Base-by-base conservation (phyloP, 2,888 invertebrate species). In the Leptopilina drosophilae region DNA sequence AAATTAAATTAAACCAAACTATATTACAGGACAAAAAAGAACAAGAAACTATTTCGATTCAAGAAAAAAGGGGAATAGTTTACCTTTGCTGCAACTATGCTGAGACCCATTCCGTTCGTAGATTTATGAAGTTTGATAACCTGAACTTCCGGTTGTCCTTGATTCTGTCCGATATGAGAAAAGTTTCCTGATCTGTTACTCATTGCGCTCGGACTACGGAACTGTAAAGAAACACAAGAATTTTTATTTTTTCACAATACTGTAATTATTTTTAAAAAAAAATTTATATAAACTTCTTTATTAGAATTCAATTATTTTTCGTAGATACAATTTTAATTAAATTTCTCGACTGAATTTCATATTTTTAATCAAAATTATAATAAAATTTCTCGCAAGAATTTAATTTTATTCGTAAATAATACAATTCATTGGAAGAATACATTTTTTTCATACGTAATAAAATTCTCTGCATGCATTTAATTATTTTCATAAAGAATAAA, bases 21-120 rank as follows among this genome's bases (percentile, higher is more conserved):
- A 69, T 33, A 33, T 26, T 20, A 15, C 9, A 7, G 5, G 59
- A 0, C n/a, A 59, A n/a, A n/a, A 59, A 59, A 59, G 59, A 59
- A 59, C 33, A 12, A 56, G 15, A 78, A 53, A 49, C 5, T 33
- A 66, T 15, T 42, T 42, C 42, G 1, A 73, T 73, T 33, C 42
- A 42, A 42, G 33, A 33, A 33, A 33, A 33, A 33, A 33, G 33
- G 33, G 33, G 33, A 33, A 33, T 33, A 33, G 42, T 42, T 3
- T 89, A 96, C 97, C 94, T 98, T 98, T 42, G 99, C 99, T 11
- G 99, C 99, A 5, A 99, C 99, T 88, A 99, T 99, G 89, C 98
- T 99, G 87, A 99, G 94, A 12, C 99, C 99, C 96, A 99, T 98
- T 83, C 99, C 99, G 89, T 97, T 98, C 82, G 97, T 96, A 88